Evolutionary conservation across 2,113 vertebrate species (phyloP), one percentile per base, ranked within the genome.

Genomic region (Triplophysa tibetana): DNA sequence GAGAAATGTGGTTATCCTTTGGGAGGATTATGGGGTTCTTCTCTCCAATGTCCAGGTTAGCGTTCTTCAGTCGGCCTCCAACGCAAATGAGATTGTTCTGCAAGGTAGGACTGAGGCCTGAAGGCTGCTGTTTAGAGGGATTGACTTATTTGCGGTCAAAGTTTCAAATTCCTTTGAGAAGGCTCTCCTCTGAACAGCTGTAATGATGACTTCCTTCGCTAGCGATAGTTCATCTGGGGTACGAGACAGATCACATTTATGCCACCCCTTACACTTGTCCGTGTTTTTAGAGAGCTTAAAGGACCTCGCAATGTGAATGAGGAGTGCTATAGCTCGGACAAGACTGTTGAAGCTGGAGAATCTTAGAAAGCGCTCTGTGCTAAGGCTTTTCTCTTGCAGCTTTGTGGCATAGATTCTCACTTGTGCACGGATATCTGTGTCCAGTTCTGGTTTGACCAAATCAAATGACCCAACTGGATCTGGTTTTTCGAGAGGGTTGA

Each of bases 221-320:
- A 80, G 64, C 10, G 8, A 23, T 3, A 75, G 16, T 29, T 80
- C 26, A 17, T 62, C 78, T 64, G 65, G 24, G 54, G 78, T 83
- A 19, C n/a, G 54, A 56, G 82, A 38, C 21, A 70, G 26, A 11
- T 80, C 19, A 43, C 75, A 70, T 50, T 1, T 41, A 17, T 69
- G 74, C 81, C 75, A 82, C 3, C 75, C 58, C 56, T 72, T 77
- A 23, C 78, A 80, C 11, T 72, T 54, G 13, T 38, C 38, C 24
- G 50, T 67, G 43, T 23, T 9, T n/a, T 70, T 66, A 8, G 61
- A 6, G 23, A 23, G 29, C 9, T 56, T 81, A 61, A 16, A 73
- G 9, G 81, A 78, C 52, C 63, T 77, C 41, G 74, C 78, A 16
- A 81, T 77, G 62, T 81, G 79, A n/a, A 78, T 38, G 8, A 77